Conservation (phyloP, 2,888 invertebrate genomes). For the Papilio elwesi region DNA sequence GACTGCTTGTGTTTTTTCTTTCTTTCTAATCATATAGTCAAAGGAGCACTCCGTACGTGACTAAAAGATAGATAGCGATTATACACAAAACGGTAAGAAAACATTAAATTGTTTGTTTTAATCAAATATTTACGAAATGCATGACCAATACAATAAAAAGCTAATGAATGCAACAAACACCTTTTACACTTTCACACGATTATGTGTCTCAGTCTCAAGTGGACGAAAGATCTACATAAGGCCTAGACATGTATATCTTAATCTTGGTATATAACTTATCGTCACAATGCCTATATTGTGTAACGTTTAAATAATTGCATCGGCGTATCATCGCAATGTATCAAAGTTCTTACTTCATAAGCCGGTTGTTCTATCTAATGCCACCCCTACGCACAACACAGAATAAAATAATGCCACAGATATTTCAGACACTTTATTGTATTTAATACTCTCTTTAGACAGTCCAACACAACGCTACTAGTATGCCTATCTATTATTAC, state of each 20-base stretch:
- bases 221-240: neutral
- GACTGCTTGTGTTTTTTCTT: too few species aligned
- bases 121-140: too few species aligned
- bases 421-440: slow-evolving; percentile 13
- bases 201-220: too few species aligned
- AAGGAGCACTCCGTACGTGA: too few species aligned
- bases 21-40: too few species aligned
- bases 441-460: slow-evolving; percentile 1
- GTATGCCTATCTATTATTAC: neutral
- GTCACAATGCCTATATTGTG: neutral
- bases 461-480: neutral
- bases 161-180: too few species aligned
- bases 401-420: slow-evolving; percentile 27
- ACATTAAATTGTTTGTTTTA: too few species aligned
- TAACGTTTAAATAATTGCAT: slow-evolving; percentile 24
- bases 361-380: slow-evolving; percentile 4
- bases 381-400: slow-evolving; percentile 36
- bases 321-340: slow-evolving; percentile 15
- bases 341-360: slow-evolving; percentile 28
- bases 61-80: too few species aligned
- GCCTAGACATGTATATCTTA: neutral
- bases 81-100: too few species aligned
- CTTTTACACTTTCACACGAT: too few species aligned
- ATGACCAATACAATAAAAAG: too few species aligned
- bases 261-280: neutral